Base-by-base conservation (phyloP, 2,888 invertebrate genomes). In the Tetramorium bicarinatum region DNA sequence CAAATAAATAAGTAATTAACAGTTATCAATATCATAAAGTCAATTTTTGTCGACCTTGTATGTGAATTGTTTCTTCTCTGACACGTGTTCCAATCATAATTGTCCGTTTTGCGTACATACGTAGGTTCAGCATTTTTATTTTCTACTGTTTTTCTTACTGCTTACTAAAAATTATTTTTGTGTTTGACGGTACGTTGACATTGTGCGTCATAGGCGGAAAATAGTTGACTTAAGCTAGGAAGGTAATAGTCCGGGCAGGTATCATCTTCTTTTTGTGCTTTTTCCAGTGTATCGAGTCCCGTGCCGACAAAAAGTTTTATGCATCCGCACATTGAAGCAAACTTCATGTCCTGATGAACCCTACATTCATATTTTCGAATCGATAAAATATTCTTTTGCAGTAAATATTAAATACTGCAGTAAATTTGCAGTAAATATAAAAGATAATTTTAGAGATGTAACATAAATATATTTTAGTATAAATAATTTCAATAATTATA, bases 281-380 rank as follows among this genome's bases (percentile, higher is more conserved):
- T 74, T 34, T 91, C 85, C 7, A 91, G 21, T 0, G 69, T 88
- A 21, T 92, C 88, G 0, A 88, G 7, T 15, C 94, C 93, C 0
- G 92, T 90, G 21, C 85, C 89, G 15, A 94, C 93, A 77, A 93
- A 91, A 18, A 93, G 87, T n/a, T 92, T 93, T 6, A 80, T 61
- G 44, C 93, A 94, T 18, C 91, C 91, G 61, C 93, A 92, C 74
- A 91, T 47, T 9, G 82, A 61, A 0, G 88, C 94, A 66, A 94
- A 94, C 82, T 89, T 91, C 91, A 94, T 94, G 47, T 94, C 94
- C 6, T 88, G 86, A 6, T 88, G 71, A 1, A 92, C 76, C 61
- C 94, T 94, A 85, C 74, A 90, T 89, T 64, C 9, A 75, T n/a
- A 67, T 77, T 21, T 79, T 0, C 9, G 1, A 82, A 59, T 82